Conservation (phyloP, 2,797 vertebrate genomes). For the Cynodonichthys magdalenae region DNA sequence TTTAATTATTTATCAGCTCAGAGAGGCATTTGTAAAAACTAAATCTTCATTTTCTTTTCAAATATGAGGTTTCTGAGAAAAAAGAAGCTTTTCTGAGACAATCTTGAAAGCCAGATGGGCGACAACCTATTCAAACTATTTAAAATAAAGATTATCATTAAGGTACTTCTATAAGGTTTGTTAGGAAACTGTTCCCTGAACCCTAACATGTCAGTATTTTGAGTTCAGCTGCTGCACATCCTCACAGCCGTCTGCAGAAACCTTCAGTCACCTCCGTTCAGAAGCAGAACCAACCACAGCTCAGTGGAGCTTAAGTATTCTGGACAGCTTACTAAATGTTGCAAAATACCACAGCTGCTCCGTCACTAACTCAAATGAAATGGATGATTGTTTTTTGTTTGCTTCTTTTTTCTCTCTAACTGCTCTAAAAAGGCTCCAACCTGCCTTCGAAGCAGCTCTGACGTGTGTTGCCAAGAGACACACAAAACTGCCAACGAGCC, state of each 20-base stretch:
- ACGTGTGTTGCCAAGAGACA: not conserved
- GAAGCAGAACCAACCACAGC: conserved; percentile 15
- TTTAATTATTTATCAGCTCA: not conserved
- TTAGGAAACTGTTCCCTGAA: too few relatives aligned
- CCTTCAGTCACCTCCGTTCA: not conserved
- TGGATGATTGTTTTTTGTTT: not conserved
- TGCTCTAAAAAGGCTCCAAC: not conserved
- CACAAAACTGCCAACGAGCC: not conserved
- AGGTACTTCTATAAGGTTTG: too few relatives aligned
- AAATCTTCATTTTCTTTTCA: not conserved
- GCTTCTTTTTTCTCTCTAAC: not conserved
- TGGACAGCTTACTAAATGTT: conserved; percentile 46
- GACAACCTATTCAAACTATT: too few relatives aligned
- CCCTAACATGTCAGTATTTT: not conserved
- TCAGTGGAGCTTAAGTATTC: conserved; percentile 22
- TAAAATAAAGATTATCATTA: too few relatives aligned
- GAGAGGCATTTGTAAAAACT: not conserved
- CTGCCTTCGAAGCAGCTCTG: not conserved
- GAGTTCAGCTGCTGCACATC: conserved; percentile 22
- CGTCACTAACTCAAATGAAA: conserved; percentile 21
- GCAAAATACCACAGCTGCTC: conserved; percentile 29
- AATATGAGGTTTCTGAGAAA: too few relatives aligned
- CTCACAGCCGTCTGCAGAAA: conserved; percentile 17
- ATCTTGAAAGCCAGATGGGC: not conserved
- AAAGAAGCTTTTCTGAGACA: not conserved